These are phyloP conservation scores for Salticus scenicus DNA, from an alignment of 2,888 invertebrate species.

Conservation along the genomic window DNA sequence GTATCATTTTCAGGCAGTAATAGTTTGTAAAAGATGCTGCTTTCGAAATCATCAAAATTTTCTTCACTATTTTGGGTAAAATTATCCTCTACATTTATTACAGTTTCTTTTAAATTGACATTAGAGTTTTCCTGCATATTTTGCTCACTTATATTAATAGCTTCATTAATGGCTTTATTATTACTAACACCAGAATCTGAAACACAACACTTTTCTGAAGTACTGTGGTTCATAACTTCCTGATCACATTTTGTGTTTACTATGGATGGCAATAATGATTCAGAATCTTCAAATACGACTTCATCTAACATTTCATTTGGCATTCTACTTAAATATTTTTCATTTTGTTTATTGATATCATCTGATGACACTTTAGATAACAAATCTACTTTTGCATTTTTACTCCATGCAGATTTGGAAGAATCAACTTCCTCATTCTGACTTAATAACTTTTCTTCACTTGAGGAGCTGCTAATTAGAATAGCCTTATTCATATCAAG, in stretches of 20 bases:
- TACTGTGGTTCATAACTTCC: background rate
- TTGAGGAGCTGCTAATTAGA: background rate
- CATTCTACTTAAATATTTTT: no score
- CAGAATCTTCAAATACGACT: background rate
- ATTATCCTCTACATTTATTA: no score
- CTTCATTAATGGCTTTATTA: background rate
- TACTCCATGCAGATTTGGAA: no score
- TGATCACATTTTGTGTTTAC: background rate
- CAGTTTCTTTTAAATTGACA: no score
- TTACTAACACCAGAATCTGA: no score
- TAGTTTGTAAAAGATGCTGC: background rate
- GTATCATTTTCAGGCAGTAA: background rate
- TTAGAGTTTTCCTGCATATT: conserved; percentile 5
- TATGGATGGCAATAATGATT: background rate
- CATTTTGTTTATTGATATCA: background rate
- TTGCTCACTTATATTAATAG: background rate
- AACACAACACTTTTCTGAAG: no score
- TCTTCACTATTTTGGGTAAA: background rate
- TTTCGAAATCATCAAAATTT: background rate
- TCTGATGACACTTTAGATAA: no score
- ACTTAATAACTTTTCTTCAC: background rate
- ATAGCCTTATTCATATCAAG: conserved; percentile 1
- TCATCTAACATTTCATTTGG: background rate
- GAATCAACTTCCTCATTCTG: no score
- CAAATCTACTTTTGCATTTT: no score